phyloP scores from a whole-genome alignment of 2,797 vertebrate species.

The Carduelis carduelis region DNA sequence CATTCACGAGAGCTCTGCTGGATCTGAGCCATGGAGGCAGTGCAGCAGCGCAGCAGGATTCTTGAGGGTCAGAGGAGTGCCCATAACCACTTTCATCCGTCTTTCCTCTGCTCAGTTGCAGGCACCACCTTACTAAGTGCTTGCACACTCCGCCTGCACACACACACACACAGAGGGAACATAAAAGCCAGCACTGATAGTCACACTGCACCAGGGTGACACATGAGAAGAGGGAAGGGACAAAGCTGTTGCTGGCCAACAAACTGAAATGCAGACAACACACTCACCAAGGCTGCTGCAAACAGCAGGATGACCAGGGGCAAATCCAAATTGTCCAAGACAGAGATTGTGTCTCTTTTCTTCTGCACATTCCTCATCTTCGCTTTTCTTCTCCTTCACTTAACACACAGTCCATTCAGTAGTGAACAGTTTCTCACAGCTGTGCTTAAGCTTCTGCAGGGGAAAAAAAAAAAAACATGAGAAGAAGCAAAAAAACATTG shows the following conservation, averaged over 20 bases:
- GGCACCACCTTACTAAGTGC: background rate
- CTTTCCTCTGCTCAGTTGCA: background rate
- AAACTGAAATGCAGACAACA: background rate
- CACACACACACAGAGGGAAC: rapidly evolving
- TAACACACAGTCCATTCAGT: background rate
- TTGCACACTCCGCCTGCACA: background rate
- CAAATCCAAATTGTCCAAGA: background rate
- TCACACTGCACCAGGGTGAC: background rate
- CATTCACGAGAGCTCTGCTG: background rate
- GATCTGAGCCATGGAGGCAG: rapidly evolving
- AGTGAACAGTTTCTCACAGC: background rate
- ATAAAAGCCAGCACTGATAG: background rate
- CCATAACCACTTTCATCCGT: rapidly evolving
- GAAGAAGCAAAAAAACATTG: background rate
- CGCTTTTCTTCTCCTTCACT: background rate
- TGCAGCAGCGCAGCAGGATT: background rate
- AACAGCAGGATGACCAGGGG: background rate
- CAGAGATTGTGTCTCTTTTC: background rate
- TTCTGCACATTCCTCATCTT: background rate
- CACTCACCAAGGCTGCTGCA: background rate
- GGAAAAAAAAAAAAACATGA: background rate
- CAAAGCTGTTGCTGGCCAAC: background rate
- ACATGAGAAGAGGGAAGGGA: background rate
- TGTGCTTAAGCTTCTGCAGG: background rate
- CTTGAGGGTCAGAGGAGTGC: background rate